Base-by-base conservation (phyloP, 2,888 invertebrate genomes). In the Microplitis manilae region DNA sequence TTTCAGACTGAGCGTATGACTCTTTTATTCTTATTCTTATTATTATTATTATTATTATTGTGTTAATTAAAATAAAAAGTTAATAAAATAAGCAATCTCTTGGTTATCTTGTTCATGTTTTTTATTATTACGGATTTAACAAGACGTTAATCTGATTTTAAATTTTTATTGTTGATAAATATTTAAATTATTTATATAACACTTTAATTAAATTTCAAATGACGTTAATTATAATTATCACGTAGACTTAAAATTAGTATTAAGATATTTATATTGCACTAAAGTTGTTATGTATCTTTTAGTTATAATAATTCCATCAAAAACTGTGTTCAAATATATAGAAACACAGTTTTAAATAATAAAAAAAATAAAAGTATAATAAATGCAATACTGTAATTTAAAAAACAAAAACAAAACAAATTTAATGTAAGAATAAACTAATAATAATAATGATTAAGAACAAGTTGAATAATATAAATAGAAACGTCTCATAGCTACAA, bases 391-490 rank as follows among this genome's bases (percentile, higher is more conserved):
- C 5, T 50, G 50, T 50, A 50, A 50, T 50, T 9, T 50, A 9
- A 9, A 50, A 50, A 8, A 8, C 6, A 41, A 41, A 50, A 1
- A 17, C 1, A 17, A 50, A 41, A 8, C 7, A 41, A 41, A 50
- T 0, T 50, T 50, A 50, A 13, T 50, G 9, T 50, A 50, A 50
- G 50, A 50, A 50, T 50, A 9, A 50, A 9, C 13, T 50, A 50
- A 13, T 50, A 9, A 9, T 50, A 50, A 50, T 50, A 9, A 4
- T 50, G 1, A 20, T 20, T 20, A 50, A 50, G 50, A 50, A 50
- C 50, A 13, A 50, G 15, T 39, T 20, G 67, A 73, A 64, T 9
- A 74, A 59, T 68, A 30, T 72, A 62, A 39, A 30, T 38, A 40
- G 39, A 72, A 20, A 50, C 13, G 50, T 50, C 50, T 50, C 20